Evolutionary conservation across 1,140 invertebrate species (phyloP).

Genomic region (Meloidogyne floridensis): DNA sequence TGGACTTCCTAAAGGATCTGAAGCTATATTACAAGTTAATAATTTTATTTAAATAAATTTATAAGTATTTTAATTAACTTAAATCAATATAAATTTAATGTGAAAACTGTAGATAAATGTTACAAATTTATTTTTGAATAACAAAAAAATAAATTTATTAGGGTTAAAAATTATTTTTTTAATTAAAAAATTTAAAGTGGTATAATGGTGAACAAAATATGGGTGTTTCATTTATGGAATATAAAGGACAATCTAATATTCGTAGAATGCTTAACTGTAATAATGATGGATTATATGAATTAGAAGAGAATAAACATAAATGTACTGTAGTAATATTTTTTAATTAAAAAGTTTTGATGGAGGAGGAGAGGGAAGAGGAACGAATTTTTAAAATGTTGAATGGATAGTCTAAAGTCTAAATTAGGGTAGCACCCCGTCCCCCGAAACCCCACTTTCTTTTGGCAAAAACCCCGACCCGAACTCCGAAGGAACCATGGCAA

Average conservation of each 20-base stretch:
- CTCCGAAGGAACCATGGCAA: too few species aligned
- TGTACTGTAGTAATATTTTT: background rate
- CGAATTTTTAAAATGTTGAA: too few species aligned
- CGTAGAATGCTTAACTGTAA: background rate
- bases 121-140: too few species aligned
- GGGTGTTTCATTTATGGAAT: constrained; percentile 20
- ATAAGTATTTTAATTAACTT: background rate
- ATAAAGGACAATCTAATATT: constrained; percentile 3
- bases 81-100: too few species aligned
- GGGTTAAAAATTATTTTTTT: too few species aligned
- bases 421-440: too few species aligned
- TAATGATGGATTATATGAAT: constrained; percentile 13
- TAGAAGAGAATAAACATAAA: constrained; percentile 10
- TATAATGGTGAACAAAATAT: constrained; percentile 7
- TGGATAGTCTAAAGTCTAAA: too few species aligned
- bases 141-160: background rate
- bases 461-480: too few species aligned
- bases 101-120: too few species aligned
- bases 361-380: too few species aligned
- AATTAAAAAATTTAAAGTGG: background rate
- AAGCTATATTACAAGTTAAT: constrained; percentile 11
- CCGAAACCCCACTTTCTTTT: too few species aligned
- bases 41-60: background rate
- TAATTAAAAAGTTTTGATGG: background rate
- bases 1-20: background rate